Evolutionary conservation across 2,797 vertebrate genomes (phyloP).

Genomic region (Acrocephalus scirpaceus): DNA sequence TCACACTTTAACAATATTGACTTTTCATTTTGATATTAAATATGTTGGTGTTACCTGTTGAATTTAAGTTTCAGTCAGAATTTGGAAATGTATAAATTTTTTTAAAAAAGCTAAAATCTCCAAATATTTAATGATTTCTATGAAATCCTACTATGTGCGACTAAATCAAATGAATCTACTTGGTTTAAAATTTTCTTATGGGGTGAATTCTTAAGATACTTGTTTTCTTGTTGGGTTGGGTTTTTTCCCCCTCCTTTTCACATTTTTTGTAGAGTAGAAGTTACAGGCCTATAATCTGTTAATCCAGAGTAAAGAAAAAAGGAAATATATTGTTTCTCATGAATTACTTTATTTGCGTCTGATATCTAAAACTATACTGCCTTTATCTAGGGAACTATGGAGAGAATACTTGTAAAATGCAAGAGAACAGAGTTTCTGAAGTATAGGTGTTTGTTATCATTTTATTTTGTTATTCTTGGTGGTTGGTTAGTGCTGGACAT

Average conservation of each 20-base stretch:
- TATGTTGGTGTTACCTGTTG: not conserved
- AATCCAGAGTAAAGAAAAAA: not conserved
- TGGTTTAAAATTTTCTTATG: not conserved
- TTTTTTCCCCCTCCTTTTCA: accelerated
- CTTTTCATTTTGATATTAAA: not conserved
- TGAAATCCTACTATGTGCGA: not conserved
- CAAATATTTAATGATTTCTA: not conserved
- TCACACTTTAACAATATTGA: not conserved
- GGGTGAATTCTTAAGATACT: not conserved
- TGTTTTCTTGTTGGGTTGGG: not conserved
- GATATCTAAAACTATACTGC: not conserved
- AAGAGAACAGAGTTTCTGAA: not conserved
- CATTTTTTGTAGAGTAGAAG: not conserved
- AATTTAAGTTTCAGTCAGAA: not conserved
- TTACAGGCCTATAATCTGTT: not conserved
- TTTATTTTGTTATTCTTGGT: not conserved
- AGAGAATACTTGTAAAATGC: not conserved
- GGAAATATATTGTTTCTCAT: not conserved
- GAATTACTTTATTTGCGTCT: not conserved
- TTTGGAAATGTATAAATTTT: not conserved
- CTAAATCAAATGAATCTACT: not conserved
- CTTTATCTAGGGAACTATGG: not conserved
- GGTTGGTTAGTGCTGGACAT: not conserved
- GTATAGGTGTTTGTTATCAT: not conserved
- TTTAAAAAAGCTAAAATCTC: not conserved